Percentiles rank a stretch among this genome's conserved stretches.
phyloP scores from a whole-genome alignment of 2,113 vertebrate species.

The Desmodus rotundus region DNA sequence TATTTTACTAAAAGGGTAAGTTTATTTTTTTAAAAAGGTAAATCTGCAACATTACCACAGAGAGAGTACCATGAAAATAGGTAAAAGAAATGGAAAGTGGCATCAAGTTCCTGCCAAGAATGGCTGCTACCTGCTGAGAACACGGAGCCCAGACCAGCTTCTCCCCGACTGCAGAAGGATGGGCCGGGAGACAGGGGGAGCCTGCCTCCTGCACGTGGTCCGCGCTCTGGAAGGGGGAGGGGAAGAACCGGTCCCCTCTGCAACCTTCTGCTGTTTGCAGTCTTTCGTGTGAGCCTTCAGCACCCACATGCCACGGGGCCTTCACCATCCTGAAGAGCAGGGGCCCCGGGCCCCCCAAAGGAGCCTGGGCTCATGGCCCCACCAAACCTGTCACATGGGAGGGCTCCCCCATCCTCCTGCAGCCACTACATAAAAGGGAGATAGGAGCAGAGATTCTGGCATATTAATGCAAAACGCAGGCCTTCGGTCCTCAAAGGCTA shows the following conservation, averaged over 20 bases:
- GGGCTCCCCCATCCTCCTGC: rapidly evolving
- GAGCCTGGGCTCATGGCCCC: background rate
- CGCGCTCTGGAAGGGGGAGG: rapidly evolving
- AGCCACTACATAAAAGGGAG: background rate
- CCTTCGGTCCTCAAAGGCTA: background rate
- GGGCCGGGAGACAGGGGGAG: too few species aligned
- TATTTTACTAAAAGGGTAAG: background rate
- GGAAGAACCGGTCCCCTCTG: too few species aligned
- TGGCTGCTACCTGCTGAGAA: background rate
- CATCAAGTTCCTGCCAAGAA: background rate
- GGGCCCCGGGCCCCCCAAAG: background rate
- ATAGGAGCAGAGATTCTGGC: background rate
- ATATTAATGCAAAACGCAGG: background rate
- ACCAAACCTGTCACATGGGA: rapidly evolving
- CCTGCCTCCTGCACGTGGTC: background rate
- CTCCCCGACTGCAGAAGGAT: background rate
- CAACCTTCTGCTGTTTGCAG: rapidly evolving
- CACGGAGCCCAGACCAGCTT: background rate
- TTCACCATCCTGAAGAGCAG: rapidly evolving
- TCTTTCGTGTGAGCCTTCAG: too few species aligned
- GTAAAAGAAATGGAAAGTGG: background rate
- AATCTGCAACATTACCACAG: background rate
- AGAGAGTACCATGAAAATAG: background rate
- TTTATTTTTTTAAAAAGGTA: background rate
- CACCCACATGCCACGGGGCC: rapidly evolving